Evolutionary conservation across 2,797 vertebrate genomes (phyloP), one percentile per base, ranked within the genome.

Genomic region (Clarias fuscus): DNA sequence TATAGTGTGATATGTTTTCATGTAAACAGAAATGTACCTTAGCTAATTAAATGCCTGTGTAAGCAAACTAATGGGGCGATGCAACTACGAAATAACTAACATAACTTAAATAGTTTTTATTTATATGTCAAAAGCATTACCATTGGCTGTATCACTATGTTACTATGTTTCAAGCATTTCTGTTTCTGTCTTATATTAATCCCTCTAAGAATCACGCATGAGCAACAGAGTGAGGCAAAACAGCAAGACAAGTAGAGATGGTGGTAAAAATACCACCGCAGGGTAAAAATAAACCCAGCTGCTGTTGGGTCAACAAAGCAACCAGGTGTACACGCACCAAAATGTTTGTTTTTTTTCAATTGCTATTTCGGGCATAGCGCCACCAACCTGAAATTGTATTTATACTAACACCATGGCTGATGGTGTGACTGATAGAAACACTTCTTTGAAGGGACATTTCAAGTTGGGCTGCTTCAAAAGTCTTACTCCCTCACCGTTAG

Each of bases 401-500:
- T 65, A 65, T 73, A 85, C 82, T 24, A 83, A 81, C 84, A 78
- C 17, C 24, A 64, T 33, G 24, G 24, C 62, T 33, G 76, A 71
- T 53, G 61, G 75, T 64, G 24, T 40, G 43, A 88, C 72, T n/a
- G 65, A 82, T 67, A 82, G 86, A 89, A 89, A 90, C 88, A 86
- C 62, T 90, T 88, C 85, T 17, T 6, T 71, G 84, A 85, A 89
- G 14, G 64, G 20, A 40, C 17, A 22, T 43, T 87, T 84, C 68
- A 14, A 85, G 80, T 80, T 43, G 59, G 65, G 77, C 62, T 4
- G 1, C 18, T 37, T 40, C 82, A 15, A 65, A 27, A 2, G 48
- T n/a, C n/a, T 18, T 3, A 8, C 64, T 40, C n/a, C 80, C 89
- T 90, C 91, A 98, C 97, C 79, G 96, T 97, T 79, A 98, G 96